These are phyloP conservation scores for Spinus olivaceus DNA, from an alignment of 2,797 vertebrate genomes.

Conservation along the genomic window DNA sequence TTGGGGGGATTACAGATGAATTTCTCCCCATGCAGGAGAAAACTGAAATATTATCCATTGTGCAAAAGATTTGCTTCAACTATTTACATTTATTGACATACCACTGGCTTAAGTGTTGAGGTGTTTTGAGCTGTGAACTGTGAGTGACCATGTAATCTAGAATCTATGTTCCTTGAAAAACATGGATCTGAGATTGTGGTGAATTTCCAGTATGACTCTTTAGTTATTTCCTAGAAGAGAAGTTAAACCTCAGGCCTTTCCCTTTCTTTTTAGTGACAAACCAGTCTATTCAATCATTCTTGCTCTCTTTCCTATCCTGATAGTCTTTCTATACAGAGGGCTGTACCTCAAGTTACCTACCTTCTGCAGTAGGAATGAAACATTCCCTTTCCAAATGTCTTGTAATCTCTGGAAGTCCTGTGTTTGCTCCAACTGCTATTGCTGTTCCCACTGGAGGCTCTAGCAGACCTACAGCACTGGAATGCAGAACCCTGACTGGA, in stretches of 20 bases:
- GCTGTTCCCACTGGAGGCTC: background rate
- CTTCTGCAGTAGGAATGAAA: background rate
- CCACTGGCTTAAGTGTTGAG: rapidly evolving
- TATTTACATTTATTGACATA: background rate
- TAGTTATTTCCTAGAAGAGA: background rate
- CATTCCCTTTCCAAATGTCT: background rate
- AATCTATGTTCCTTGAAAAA: background rate
- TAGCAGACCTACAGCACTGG: background rate
- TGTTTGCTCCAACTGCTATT: background rate
- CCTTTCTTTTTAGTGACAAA: background rate
- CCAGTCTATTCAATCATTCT: background rate
- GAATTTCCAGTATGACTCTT: background rate
- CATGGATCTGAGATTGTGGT: background rate
- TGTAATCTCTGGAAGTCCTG: background rate
- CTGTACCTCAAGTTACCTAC: background rate
- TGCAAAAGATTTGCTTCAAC: background rate
- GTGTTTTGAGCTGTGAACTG: background rate
- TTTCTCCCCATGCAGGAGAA: background rate
- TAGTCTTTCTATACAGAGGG: background rate
- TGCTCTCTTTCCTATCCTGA: background rate
- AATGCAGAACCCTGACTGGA: background rate
- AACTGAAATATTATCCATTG: background rate
- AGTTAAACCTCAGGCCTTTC: background rate
- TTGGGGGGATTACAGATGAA: background rate
- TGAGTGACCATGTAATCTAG: background rate